Percentiles rank a stretch among this genome's conserved stretches.
phyloP scores from a whole-genome alignment of 2,888 invertebrate species.

The Deilephila porcellus region DNA sequence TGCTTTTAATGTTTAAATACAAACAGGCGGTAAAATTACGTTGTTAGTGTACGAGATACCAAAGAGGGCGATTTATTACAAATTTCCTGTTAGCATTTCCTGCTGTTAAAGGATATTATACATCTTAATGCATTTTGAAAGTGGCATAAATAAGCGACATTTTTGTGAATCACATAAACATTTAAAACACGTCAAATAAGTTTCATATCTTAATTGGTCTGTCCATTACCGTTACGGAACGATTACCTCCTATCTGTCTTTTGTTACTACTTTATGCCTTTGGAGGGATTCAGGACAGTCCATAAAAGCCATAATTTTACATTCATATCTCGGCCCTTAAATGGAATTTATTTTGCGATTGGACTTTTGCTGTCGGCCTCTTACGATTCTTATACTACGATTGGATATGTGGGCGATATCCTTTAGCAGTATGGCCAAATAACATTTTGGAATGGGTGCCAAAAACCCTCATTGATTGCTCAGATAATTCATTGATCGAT shows the following conservation, averaged over 20 bases:
- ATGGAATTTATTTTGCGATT: background rate
- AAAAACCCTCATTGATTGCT: too few species aligned
- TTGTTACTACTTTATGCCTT: background rate
- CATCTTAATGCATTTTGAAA: conserved; percentile 16
- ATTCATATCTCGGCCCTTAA: background rate
- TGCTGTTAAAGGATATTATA: background rate
- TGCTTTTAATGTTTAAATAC: background rate
- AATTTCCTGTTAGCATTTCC: conserved; percentile 18
- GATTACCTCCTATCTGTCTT: background rate
- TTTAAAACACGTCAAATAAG: conserved; percentile 10
- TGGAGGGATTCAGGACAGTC: too few species aligned
- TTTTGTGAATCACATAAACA: background rate
- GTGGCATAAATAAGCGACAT: background rate
- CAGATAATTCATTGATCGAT: too few species aligned
- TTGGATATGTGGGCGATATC: too few species aligned
- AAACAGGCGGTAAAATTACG: background rate
- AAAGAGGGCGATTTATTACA: background rate
- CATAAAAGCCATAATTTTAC: background rate
- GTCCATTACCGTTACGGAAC: conserved; percentile 4
- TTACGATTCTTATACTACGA: too few species aligned
- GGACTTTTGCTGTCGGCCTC: too few species aligned
- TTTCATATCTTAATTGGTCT: background rate
- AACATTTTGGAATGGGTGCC: too few species aligned
- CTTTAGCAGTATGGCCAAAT: too few species aligned
- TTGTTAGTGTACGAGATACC: background rate